phyloP scores from a whole-genome alignment of 1,140 invertebrate species.

The Micrasema longulum region DNA sequence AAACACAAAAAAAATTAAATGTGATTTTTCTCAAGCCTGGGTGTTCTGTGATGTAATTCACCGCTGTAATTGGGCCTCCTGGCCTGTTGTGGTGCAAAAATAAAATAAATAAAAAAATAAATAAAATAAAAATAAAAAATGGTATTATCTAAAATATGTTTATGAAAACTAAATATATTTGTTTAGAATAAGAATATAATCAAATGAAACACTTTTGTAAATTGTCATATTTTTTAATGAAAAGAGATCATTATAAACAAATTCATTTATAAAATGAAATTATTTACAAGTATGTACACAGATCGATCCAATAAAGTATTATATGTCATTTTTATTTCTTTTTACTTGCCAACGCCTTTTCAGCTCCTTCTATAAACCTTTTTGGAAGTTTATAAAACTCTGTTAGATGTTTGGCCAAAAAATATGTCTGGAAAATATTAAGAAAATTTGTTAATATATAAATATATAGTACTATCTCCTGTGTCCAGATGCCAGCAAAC shows the following conservation, averaged over 20 bases:
- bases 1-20: too few relatives aligned
- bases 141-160: too few relatives aligned
- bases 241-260: conserved; percentile 36
- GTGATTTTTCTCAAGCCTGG: too few relatives aligned
- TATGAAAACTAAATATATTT: not conserved
- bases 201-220: not conserved
- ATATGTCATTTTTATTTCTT: conserved; percentile 57
- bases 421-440: conserved; percentile 64
- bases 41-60: too few relatives aligned
- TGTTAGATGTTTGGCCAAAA: conserved; percentile 64
- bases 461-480: too few relatives aligned
- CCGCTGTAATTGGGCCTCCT: too few relatives aligned
- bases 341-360: conserved; percentile 66
- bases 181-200: not conserved
- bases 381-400: conserved; percentile 66
- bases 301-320: conserved; percentile 29
- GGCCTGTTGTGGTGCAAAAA: too few relatives aligned
- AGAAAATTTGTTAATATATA: too few relatives aligned
- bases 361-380: conserved; percentile 66
- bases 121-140: too few relatives aligned
- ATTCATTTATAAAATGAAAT: conserved; percentile 28
- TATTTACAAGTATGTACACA: conserved; percentile 38
- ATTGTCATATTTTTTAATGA: conserved; percentile 31
- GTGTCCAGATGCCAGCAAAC: too few relatives aligned
- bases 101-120: too few relatives aligned